phyloP scores from a whole-genome alignment of 2,113 vertebrate species.

The Phalacrocorax brasilianus region DNA sequence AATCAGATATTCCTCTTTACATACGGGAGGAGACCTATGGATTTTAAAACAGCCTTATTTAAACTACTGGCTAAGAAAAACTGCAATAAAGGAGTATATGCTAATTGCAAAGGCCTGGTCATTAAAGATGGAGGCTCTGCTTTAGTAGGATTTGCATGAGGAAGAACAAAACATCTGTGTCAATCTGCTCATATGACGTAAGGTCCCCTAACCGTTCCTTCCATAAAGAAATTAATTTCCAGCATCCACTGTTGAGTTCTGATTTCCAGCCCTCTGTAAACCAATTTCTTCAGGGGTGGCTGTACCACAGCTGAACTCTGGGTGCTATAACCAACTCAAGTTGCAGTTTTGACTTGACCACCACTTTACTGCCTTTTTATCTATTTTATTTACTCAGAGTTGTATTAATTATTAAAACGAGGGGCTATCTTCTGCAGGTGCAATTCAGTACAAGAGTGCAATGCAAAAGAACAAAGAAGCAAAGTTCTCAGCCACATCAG shows the following conservation, averaged over 20 bases:
- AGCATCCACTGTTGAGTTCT: background rate
- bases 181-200: accelerated
- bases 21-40: background rate
- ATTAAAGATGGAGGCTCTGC: background rate
- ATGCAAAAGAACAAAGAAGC: background rate
- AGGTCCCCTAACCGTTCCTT: background rate
- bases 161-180: background rate
- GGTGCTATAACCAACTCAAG: background rate
- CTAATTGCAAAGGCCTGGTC: background rate
- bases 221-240: background rate
- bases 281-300: background rate
- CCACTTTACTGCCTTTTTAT: background rate
- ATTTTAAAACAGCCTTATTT: background rate
- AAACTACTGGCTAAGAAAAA: background rate
- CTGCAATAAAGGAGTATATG: background rate
- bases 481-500: background rate
- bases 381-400: background rate
- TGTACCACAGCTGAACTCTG: background rate
- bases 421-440: background rate
- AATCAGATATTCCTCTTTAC: background rate
- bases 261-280: background rate
- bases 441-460: background rate
- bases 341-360: background rate
- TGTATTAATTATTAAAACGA: background rate
- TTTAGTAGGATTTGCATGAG: background rate